Evolutionary conservation across 2,888 invertebrate genomes (phyloP), one percentile per base, ranked within the genome.

Genomic region (Sipha maydis): DNA sequence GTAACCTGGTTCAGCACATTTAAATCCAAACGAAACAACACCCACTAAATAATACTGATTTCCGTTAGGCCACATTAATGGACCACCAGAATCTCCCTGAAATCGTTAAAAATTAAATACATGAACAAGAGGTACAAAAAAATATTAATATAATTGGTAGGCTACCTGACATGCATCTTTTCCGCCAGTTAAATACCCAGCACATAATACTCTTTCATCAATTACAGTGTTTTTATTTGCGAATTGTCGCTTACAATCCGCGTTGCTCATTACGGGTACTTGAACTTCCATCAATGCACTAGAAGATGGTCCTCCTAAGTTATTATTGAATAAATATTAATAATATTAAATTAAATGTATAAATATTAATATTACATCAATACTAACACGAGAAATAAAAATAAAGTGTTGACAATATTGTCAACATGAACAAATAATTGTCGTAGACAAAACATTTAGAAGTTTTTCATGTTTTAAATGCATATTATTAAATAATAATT

Each of bases 81-180:
- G 96, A 7, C 97, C 97, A 0, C 97, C 97, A 80, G 96, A 96
- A 92, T 97, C 97, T 1, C 96, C 91, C 91, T 91, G 89, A 41
- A 89, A 90, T 89, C 77, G 48, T 83, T 83, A 19, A 34, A 19
- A 19, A 17, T 73, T 28, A 11, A 69, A 28, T 2, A 67, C n/a
- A 11, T 9, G 7, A 21, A 31, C 48, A 34, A 21, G 0, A 9
- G 77, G 17, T n/a, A n/a, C 25, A n/a, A 25, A 14, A 48, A 9
- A 77, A n/a, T 48, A 48, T 61, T 3, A 21, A 61, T 61, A 54
- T 77, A 19, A 54, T 8, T n/a, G n/a, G 28, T 5, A 41, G 34
- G 34, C 4, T 91, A 93, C 96, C 92, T 95, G 94, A 90, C 96
- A 96, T 75, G 96, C 94, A 91, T 96, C 96, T 91, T 94, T 94